These are phyloP conservation scores for Philopedon plagiatum DNA, from an alignment of 2,888 invertebrate genomes.

Conservation along the genomic window DNA sequence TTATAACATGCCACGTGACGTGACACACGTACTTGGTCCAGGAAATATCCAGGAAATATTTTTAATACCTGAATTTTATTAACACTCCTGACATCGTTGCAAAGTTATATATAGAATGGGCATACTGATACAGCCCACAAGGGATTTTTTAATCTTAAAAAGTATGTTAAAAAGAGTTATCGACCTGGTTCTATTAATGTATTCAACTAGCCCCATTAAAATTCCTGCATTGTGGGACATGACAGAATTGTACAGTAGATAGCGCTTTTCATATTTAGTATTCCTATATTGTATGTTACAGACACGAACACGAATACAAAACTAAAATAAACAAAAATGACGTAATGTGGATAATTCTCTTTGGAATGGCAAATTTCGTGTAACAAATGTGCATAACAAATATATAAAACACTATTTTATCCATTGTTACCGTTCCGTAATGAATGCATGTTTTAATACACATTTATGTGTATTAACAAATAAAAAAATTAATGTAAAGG, in stretches of 20 bases:
- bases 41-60: too few relatives aligned
- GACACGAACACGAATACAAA: conserved; percentile 14
- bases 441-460: background rate
- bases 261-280: conserved; percentile 11
- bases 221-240: conserved; percentile 4
- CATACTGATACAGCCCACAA: too few relatives aligned
- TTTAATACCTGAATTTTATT: too few relatives aligned
- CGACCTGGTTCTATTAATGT: background rate
- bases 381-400: conserved; percentile 1
- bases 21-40: too few relatives aligned
- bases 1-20: too few relatives aligned
- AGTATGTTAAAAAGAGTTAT: too few relatives aligned
- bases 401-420: background rate
- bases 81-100: too few relatives aligned
- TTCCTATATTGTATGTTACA: conserved; percentile 5
- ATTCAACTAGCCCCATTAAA: background rate
- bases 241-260: conserved; percentile 8
- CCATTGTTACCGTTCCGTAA: background rate
- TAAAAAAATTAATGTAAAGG: too few relatives aligned
- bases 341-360: conserved; percentile 6
- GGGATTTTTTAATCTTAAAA: too few relatives aligned
- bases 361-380: conserved; percentile 4
- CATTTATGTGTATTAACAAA: background rate
- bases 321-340: conserved; percentile 16
- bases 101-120: too few relatives aligned